Evolutionary conservation across 1,140 invertebrate species (phyloP), one percentile per base, ranked within the genome.

Genomic region (Stegodyphus mimosarum): DNA sequence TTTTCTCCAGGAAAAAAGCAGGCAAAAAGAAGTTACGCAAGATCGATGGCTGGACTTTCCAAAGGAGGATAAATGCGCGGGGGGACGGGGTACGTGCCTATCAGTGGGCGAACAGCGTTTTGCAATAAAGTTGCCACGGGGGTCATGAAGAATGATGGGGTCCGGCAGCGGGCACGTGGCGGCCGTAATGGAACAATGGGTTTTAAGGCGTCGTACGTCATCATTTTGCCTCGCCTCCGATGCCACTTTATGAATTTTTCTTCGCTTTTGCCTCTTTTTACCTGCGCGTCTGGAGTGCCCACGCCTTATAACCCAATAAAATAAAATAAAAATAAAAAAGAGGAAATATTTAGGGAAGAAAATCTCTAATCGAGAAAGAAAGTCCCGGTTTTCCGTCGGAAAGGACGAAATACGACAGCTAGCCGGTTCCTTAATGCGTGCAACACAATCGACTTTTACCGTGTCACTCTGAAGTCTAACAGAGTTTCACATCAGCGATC

Each of bases 161-260:
- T 84, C 81, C 81, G 81, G 81, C 73, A 69, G 64, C 71, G 72
- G 81, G 81, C 81, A 84, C 81, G 81, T 76, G 81, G 73, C 63
- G 72, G 81, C 81, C 63, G 81, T 84, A 84, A 84, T 84, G 81
- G 81, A 84, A 84, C 81, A 84, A 84, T 84, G 81, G 81, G 81
- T 84, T 84, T 84, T 84, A 84, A 84, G 81, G 81, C 81, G 81
- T 84, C 81, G 81, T 84, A 84, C 81, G 81, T 84, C 81, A 84
- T 84, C 81, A 84, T 84, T 84, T 76, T 84, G 81, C 70, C 48
- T 72, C 50, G 71, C 71, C 72, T 83, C 60, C 70, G 81, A 84
- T 73, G 81, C 73, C 81, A 84, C 81, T 84, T 84, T 84, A 84
- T 84, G 81, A 84, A 84, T 84, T 84, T 84, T 84, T 84, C 81